Conservation (phyloP, 2,888 invertebrate genomes). For the Acanthopleura granulata region DNA sequence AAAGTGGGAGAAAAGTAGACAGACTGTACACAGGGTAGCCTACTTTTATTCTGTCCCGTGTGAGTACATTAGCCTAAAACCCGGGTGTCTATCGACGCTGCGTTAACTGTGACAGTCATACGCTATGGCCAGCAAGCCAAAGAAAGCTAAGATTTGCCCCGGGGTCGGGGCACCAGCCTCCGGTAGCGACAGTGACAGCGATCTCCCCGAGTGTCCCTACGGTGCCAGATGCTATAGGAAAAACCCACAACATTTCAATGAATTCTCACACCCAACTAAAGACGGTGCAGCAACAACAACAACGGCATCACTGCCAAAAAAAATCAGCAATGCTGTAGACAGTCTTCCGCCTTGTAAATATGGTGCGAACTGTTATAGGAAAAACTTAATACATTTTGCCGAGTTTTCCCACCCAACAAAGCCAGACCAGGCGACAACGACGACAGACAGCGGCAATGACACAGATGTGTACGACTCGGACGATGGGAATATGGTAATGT, state of each 20-base stretch:
- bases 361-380: conserved; percentile 59
- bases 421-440: not conserved
- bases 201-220: conserved; percentile 52
- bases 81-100: too few relatives aligned
- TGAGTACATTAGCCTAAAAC: too few relatives aligned
- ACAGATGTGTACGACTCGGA: conserved; percentile 52
- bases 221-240: conserved; percentile 59
- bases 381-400: conserved; percentile 60
- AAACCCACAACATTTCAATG: conserved; percentile 55
- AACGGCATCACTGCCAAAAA: not conserved
- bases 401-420: conserved; percentile 56
- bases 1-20: too few relatives aligned
- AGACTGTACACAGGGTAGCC: too few relatives aligned
- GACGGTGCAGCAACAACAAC: conserved; percentile 24
- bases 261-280: conserved; percentile 44
- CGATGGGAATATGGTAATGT: conserved; percentile 32
- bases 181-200: not conserved
- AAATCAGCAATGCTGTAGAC: not conserved
- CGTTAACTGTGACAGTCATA: too few relatives aligned
- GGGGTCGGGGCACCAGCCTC: not conserved
- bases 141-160: conserved; percentile 40
- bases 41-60: too few relatives aligned
- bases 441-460: conserved; percentile 42
- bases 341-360: conserved; percentile 52
- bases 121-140: conserved; percentile 40